Evolutionary conservation across 2,797 vertebrate genomes (phyloP).

Genomic region (Petrocephalus sullivani): DNA sequence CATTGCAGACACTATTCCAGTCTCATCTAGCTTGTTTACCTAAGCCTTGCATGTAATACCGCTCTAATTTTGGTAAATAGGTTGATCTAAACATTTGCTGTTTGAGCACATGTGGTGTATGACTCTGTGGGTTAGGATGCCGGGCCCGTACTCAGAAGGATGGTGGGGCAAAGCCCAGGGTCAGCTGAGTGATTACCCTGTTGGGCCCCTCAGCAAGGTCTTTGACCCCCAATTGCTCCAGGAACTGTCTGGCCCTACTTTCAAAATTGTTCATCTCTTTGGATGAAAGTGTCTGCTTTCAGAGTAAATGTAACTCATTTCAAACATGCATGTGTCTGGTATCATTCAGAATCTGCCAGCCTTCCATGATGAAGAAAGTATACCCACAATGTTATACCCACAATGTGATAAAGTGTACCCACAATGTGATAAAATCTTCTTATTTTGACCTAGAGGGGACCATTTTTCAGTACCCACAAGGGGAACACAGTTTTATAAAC

Average conservation of each 20-base stretch:
- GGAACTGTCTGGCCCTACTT: neutral
- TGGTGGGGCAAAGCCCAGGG: neutral
- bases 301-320: neutral
- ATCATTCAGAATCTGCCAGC: neutral
- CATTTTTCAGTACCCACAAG: too few species aligned
- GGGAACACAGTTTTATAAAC: too few species aligned
- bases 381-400: too few species aligned
- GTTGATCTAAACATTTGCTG: neutral
- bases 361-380: neutral
- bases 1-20: neutral
- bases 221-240: neutral
- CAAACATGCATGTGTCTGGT: neutral
- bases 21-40: neutral
- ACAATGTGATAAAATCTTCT: too few species aligned
- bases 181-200: neutral
- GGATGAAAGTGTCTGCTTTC: neutral
- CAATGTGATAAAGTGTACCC: too few species aligned
- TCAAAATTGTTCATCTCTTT: neutral
- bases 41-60: neutral
- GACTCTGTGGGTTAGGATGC: too few species aligned
- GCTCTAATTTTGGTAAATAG: neutral
- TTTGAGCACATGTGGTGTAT: neutral
- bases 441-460: too few species aligned
- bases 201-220: neutral
- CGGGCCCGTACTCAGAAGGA: too few species aligned